A percentile compares a stretch with the other conserved stretches of the same genome.
phyloP scores from a whole-genome alignment of 2,888 invertebrate genomes.

The Colletes collaris region DNA sequence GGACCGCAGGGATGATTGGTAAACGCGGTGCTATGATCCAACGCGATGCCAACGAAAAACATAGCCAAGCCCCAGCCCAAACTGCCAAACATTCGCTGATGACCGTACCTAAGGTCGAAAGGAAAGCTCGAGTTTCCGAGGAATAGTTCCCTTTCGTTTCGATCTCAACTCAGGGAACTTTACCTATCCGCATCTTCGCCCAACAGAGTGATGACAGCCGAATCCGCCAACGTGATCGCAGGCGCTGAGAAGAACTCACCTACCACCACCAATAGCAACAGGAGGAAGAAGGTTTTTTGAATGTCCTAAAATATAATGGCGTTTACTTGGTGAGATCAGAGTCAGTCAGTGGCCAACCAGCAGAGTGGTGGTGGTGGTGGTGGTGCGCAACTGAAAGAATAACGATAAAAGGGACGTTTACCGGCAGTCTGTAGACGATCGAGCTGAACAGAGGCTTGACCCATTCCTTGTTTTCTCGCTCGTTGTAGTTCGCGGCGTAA shows the following conservation, averaged over 20 bases:
- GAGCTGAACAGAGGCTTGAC: conserved; percentile 96
- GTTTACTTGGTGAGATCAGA: too few species aligned
- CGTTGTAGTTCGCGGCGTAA: conserved; percentile 90
- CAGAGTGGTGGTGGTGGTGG: too few species aligned
- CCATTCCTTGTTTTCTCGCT: conserved; percentile 88
- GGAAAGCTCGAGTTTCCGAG: neutral
- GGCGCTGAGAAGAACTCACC: conserved; percentile 99
- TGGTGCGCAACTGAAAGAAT: too few species aligned
- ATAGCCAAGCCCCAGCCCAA: conserved; percentile 99
- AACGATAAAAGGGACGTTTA: conserved; percentile 58
- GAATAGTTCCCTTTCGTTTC: neutral
- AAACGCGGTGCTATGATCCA: conserved; percentile 98
- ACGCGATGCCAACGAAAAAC: conserved; percentile 98
- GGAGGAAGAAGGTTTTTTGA: conserved; percentile 97
- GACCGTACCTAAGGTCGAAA: conserved; percentile 89
- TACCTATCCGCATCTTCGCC: conserved; percentile 93
- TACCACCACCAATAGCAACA: conserved; percentile 95
- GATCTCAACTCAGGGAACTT: neutral
- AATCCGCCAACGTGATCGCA: conserved; percentile 96
- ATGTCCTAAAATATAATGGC: conserved; percentile 88
- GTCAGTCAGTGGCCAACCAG: too few species aligned
- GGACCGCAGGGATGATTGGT: conserved; percentile 96
- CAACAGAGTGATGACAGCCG: conserved; percentile 94
- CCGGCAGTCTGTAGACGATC: conserved; percentile 92
- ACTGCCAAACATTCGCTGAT: conserved; percentile 99